A percentile compares a stretch with the other conserved stretches of the same genome.
These are phyloP conservation scores for Sarcophaga bullata DNA, from an alignment of 1,140 invertebrate species.

Conservation along the genomic window DNA sequence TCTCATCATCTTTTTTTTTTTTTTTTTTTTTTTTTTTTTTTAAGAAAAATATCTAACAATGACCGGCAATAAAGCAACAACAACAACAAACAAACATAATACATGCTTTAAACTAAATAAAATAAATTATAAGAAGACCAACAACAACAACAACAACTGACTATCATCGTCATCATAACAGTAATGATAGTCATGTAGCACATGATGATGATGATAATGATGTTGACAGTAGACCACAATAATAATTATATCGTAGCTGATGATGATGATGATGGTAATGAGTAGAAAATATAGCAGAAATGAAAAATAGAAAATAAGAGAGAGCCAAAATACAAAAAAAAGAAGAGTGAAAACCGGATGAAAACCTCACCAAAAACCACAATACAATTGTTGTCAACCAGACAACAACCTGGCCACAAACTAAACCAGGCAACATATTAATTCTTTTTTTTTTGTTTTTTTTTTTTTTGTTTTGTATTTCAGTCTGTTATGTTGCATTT, in stretches of 20 bases:
- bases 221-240: neutral
- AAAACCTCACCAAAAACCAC: slow-evolving; percentile 14
- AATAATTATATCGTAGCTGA: neutral
- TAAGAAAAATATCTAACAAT: no score
- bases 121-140: neutral
- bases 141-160: neutral
- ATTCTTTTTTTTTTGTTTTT: neutral
- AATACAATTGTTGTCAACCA: slow-evolving; percentile 40
- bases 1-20: no score
- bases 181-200: neutral
- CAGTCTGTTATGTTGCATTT: no score
- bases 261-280: neutral
- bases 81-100: neutral
- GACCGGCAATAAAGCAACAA: neutral
- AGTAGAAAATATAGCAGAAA: neutral
- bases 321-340: neutral
- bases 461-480: neutral
- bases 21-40: no score
- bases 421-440: slow-evolving; percentile 23
- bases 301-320: neutral
- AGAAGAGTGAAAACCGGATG: neutral
- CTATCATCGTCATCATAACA: neutral
- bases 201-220: slow-evolving; percentile 2
- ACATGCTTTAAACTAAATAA: neutral
- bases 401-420: slow-evolving; percentile 34